phyloP scores from a whole-genome alignment of 2,888 invertebrate species.

The Hartigia nigra region DNA sequence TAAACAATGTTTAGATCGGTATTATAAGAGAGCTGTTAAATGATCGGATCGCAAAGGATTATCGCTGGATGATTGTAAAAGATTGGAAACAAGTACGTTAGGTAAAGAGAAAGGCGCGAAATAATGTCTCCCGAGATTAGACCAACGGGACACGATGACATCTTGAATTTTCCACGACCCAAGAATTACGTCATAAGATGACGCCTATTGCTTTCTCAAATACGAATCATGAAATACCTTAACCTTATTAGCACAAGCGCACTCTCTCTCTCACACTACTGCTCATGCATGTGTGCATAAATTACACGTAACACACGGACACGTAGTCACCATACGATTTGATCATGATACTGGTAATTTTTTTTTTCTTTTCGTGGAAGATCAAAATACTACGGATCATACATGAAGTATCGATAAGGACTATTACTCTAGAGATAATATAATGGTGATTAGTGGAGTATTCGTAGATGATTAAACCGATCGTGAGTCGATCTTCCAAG shows the following conservation, averaged over 20 bases:
- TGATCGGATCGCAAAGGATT: not conserved
- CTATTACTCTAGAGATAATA: not conserved
- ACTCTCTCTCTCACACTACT: not conserved
- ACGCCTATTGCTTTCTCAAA: not conserved
- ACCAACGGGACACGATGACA: not conserved
- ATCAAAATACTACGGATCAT: not conserved
- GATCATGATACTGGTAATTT: not conserved
- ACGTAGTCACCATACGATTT: not conserved
- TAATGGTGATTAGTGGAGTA: slow-evolving; percentile 2
- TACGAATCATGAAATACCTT: not conserved
- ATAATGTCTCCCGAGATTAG: not conserved
- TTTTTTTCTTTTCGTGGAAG: not conserved
- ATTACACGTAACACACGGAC: not conserved
- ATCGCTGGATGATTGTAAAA: not conserved
- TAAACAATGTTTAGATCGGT: not conserved
- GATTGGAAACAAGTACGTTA: not conserved
- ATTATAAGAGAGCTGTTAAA: not conserved
- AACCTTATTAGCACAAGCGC: not conserved
- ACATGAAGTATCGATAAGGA: not conserved
- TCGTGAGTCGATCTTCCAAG: not conserved
- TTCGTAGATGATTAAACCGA: not conserved
- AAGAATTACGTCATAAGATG: not conserved
- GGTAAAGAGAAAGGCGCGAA: not conserved
- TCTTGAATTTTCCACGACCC: not conserved
- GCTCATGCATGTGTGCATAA: not conserved